A percentile compares a stretch with the other conserved stretches of the same genome.
These are phyloP conservation scores for Meganola albula DNA, from an alignment of 2,888 invertebrate genomes.

Conservation along the genomic window DNA sequence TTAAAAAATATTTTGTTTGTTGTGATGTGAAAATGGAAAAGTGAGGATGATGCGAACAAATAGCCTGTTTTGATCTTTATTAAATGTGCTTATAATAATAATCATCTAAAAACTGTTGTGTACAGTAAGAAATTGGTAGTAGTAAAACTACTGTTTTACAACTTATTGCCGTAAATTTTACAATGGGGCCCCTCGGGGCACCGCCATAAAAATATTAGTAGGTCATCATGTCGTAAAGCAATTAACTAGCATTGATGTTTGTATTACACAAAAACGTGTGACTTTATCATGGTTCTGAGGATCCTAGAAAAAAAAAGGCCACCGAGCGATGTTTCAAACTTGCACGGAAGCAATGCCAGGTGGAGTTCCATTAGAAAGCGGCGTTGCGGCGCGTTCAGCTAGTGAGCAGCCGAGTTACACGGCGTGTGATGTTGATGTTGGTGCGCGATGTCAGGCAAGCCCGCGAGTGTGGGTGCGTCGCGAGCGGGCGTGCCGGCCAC, in stretches of 20 bases:
- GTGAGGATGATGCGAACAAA: conserved; percentile 50
- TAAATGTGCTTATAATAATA: too few relatives aligned
- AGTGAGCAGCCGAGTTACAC: conserved; percentile 63
- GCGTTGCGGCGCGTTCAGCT: conserved; percentile 57
- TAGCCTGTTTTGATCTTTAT: conserved; percentile 63
- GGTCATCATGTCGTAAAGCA: conserved; percentile 59
- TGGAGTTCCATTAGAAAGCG: conserved; percentile 49
- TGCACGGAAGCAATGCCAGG: conserved; percentile 60
- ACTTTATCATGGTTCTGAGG: conserved; percentile 62
- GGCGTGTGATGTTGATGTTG: conserved; percentile 85
- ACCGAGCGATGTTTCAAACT: conserved; percentile 62
- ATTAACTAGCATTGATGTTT: conserved; percentile 57
- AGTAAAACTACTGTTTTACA: conserved; percentile 57
- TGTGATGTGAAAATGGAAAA: too few relatives aligned
- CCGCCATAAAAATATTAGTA: conserved; percentile 68
- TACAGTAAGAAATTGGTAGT: too few relatives aligned
- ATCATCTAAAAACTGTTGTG: too few relatives aligned
- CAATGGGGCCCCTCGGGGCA: conserved; percentile 70
- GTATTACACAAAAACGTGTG: conserved; percentile 44
- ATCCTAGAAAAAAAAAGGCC: conserved; percentile 42
- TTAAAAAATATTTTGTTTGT: too few relatives aligned
- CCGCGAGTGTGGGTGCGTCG: conserved; percentile 82
- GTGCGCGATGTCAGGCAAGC: conserved; percentile 87
- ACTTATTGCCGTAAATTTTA: conserved; percentile 50
- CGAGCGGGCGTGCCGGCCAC: conserved; percentile 70